Conservation (phyloP, 2,113 vertebrate genomes). For the Muntiacus muntjak region DNA sequence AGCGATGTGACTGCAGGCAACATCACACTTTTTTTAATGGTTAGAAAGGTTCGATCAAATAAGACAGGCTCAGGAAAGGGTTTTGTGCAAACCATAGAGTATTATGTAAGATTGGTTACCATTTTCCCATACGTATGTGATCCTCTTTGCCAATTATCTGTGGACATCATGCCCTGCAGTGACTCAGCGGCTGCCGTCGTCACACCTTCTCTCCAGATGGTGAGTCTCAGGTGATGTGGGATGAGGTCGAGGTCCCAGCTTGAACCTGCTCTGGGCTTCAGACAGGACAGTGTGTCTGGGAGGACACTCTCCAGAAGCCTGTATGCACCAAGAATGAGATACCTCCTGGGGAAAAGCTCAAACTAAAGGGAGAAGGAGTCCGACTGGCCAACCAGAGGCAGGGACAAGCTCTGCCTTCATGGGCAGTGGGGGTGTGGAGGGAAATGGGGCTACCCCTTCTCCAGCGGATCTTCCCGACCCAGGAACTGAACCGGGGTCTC, state of each 20-base stretch:
- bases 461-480: fast-evolving
- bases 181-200: background rate
- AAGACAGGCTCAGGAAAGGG: slow-evolving; percentile 1
- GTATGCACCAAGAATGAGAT: background rate
- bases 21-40: background rate
- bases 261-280: background rate
- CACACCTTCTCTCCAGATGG: background rate
- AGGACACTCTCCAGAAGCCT: background rate
- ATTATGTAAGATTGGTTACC: background rate
- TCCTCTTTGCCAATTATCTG: background rate
- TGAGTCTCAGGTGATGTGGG: background rate
- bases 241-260: background rate
- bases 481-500: background rate
- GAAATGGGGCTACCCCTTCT: background rate
- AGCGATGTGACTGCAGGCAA: background rate
- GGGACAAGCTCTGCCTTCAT: fast-evolving
- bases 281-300: background rate
- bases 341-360: background rate
- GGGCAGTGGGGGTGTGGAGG: background rate
- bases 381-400: too few relatives aligned
- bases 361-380: background rate
- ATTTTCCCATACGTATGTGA: background rate
- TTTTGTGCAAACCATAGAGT: slow-evolving; percentile 38
- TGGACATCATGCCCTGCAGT: background rate
- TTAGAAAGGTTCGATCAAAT: background rate